phyloP scores from a whole-genome alignment of 2,797 vertebrate genomes.

The Lindbergichthys nudifrons region DNA sequence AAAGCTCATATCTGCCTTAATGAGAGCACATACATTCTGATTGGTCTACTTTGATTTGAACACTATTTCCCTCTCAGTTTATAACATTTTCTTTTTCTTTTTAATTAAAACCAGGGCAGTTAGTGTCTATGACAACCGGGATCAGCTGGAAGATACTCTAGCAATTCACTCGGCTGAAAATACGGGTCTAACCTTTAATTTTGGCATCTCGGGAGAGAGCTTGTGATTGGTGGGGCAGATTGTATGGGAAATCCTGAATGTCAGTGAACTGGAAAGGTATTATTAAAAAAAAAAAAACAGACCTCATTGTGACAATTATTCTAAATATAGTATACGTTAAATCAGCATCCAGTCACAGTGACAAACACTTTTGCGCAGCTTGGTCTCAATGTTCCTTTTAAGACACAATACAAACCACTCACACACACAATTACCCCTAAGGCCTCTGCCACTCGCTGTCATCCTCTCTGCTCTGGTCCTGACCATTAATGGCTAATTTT shows the following conservation, averaged over 20 bases:
- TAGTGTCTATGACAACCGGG: slow-evolving; percentile 45
- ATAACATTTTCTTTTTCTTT: slow-evolving; percentile 26
- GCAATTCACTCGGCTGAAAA: slow-evolving; percentile 54
- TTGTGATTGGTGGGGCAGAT: slow-evolving; percentile 17
- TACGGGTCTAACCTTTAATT: slow-evolving; percentile 65
- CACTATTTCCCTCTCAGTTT: not conserved
- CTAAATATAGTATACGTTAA: slow-evolving; percentile 27
- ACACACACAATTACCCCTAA: slow-evolving; percentile 41
- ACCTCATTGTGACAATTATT: slow-evolving; percentile 41
- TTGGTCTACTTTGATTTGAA: slow-evolving; percentile 1
- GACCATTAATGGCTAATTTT: slow-evolving; percentile 83
- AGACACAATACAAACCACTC: slow-evolving; percentile 9
- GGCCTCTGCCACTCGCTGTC: slow-evolving; percentile 55
- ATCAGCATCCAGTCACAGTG: slow-evolving; percentile 28
- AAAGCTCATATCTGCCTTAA: not conserved
- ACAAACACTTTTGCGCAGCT: slow-evolving; percentile 21
- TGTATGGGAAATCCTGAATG: slow-evolving; percentile 13
- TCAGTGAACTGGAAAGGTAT: slow-evolving; percentile 25
- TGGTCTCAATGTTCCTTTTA: slow-evolving; percentile 10
- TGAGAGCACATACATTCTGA: not conserved
- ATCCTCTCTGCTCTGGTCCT: slow-evolving; percentile 50
- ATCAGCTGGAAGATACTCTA: slow-evolving; percentile 62
- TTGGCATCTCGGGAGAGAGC: slow-evolving; percentile 46
- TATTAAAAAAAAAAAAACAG: slow-evolving; percentile 28
- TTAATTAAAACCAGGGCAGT: slow-evolving; percentile 46